Base-by-base conservation (phyloP, 2,888 invertebrate genomes). In the Epicampocera succincta region DNA sequence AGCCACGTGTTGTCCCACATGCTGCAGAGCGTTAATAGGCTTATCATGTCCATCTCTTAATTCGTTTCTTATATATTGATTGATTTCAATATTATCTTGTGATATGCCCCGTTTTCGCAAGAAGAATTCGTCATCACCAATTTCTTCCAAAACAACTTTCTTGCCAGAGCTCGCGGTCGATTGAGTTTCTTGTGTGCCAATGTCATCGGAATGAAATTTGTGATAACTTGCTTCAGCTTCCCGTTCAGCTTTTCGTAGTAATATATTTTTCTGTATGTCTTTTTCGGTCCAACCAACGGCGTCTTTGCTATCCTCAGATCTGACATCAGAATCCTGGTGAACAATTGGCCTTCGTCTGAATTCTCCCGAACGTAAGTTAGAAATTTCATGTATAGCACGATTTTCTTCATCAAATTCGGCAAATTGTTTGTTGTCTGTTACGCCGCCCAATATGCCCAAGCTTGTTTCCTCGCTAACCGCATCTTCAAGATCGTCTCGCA, bases 111-210 rank as follows among this genome's bases (percentile, higher is more conserved):
- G 94, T 90, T 95, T 95, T 85, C 96, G 93, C 81, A 96, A 92
- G 89, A 96, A 96, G 92, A 96, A 97, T 91, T 97, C 96, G 90
- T 97, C 96, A 52, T 96, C 95, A 88, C 96, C 95, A 84, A 96
- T 95, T 92, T 96, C 96, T 91, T 96, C 96, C 87, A 97, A 93
- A 3, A 96, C 94, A 0, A 94, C 94, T 65, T 92, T 93, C 65
- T 93, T 91, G 54, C 92, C 93, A 0, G 94, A 94, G 84, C 94
- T 94, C 1, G 93, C 93, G 1, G 93, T 93, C 0, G 94, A 94
- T 71, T 93, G 93, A 1, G 91, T 91, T 79, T 93, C 93, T 61
- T 92, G 92, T n/a, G 83, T 76, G 0, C 66, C 83, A 5, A 83
- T 80, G 42, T 85, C 87, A 58, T 87, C 87, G 3, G 85, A 85